phyloP scores from a whole-genome alignment of 2,888 invertebrate genomes.

The Ophion slaviceki region DNA sequence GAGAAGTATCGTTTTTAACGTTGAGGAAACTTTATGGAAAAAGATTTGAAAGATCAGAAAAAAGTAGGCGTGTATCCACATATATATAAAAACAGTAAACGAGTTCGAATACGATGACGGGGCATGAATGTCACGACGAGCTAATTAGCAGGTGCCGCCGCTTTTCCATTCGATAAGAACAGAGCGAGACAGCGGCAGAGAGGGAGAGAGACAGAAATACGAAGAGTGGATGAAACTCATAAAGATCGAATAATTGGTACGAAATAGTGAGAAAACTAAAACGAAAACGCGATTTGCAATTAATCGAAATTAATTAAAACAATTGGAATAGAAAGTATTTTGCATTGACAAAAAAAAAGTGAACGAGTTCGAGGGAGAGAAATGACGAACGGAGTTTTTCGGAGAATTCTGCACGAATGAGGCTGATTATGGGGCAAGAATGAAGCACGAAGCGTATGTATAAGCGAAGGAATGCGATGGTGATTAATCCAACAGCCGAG shows the following conservation, averaged over 20 bases:
- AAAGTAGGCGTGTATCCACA: no score
- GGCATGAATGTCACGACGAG: not conserved
- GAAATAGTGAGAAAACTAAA: not conserved
- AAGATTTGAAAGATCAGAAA: no score
- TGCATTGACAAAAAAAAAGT: not conserved
- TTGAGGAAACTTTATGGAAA: no score
- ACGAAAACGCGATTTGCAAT: not conserved
- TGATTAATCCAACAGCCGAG: not conserved
- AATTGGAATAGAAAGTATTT: not conserved
- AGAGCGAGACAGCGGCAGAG: not conserved
- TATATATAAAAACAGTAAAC: no score
- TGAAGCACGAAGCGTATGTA: not conserved
- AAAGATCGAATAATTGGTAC: not conserved
- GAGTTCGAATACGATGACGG: no score
- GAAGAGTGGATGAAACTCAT: not conserved
- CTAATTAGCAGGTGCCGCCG: not conserved
- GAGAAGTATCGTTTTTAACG: no score
- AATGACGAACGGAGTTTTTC: constrained; percentile 2
- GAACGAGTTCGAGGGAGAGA: constrained; percentile 18
- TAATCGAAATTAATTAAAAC: not conserved
- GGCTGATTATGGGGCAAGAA: not conserved
- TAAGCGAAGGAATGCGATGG: not conserved
- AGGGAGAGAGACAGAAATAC: not conserved
- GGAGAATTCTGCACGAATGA: not conserved
- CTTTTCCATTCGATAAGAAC: not conserved